These are phyloP conservation scores for Oegoconia quadripuncta DNA, from an alignment of 2,888 invertebrate genomes.

Conservation along the genomic window DNA sequence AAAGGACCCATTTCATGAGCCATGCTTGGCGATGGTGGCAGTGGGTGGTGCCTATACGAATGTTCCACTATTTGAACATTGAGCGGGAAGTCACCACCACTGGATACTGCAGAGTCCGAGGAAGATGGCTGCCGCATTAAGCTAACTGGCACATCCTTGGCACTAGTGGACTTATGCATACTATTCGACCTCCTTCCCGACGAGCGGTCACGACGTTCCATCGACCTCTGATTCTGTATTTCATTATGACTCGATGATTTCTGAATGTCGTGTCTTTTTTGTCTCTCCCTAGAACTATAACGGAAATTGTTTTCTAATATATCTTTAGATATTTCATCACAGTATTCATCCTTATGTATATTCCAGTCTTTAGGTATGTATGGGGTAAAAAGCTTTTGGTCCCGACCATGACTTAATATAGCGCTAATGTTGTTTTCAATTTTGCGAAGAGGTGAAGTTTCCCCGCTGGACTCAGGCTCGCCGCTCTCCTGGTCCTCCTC, in stretches of 20 bases:
- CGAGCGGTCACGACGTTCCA: conserved; percentile 72
- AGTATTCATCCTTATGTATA: conserved; percentile 78
- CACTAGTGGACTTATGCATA: conserved; percentile 87
- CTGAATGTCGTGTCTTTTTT: conserved; percentile 78
- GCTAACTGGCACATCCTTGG: conserved; percentile 83
- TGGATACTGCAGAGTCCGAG: conserved; percentile 73
- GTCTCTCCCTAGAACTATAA: conserved; percentile 75
- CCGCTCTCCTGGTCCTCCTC: conserved; percentile 83
- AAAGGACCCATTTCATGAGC: conserved; percentile 68
- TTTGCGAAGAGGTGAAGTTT: conserved; percentile 83
- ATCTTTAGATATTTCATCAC: conserved; percentile 74
- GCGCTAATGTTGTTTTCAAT: conserved; percentile 87
- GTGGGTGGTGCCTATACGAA: conserved; percentile 63
- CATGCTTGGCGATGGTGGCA: conserved; percentile 62
- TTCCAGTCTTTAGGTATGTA: conserved; percentile 79
- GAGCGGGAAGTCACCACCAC: conserved; percentile 79
- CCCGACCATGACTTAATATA: conserved; percentile 80
- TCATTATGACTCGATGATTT: conserved; percentile 82
- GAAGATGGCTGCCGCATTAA: conserved; percentile 75
- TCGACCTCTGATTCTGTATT: conserved; percentile 75
- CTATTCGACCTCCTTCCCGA: conserved; percentile 77
- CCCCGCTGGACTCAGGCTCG: conserved; percentile 79
- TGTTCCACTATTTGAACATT: conserved; percentile 84
- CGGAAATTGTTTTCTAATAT: conserved; percentile 74
- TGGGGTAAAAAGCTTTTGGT: conserved; percentile 74